These are phyloP conservation scores for Atrichornis clamosus DNA, from an alignment of 2,113 vertebrate genomes.

Conservation along the genomic window DNA sequence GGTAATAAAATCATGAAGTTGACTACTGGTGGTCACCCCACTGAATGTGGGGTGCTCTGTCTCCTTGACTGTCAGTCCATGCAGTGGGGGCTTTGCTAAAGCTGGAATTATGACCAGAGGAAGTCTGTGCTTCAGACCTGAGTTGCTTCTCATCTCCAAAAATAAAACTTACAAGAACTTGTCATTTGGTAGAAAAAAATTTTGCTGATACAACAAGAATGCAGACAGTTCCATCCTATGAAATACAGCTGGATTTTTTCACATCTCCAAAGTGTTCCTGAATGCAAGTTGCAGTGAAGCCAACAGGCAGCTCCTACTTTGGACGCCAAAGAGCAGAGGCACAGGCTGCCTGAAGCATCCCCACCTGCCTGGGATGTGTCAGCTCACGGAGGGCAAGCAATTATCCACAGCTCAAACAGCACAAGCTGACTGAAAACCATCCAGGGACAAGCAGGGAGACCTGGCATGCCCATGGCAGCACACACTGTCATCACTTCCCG, in stretches of 20 bases:
- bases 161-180: neutral
- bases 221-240: neutral
- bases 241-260: neutral
- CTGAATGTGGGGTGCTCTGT: neutral
- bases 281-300: neutral
- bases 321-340: neutral
- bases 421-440: neutral
- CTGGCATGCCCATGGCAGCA: neutral
- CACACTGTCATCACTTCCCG: neutral
- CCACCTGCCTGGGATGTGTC: neutral
- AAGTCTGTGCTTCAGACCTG: neutral
- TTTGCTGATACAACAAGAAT: neutral
- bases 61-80: neutral
- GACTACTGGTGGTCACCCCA: neutral
- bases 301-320: neutral
- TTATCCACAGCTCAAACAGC: neutral
- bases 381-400: neutral
- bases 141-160: neutral
- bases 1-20: neutral
- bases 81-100: neutral
- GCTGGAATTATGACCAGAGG: neutral
- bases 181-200: neutral
- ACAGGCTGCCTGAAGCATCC: neutral
- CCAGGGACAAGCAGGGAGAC: neutral
- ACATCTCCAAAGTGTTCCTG: neutral